These are phyloP conservation scores for Neosalanx taihuensis DNA, from an alignment of 2,797 vertebrate genomes.

Conservation along the genomic window DNA sequence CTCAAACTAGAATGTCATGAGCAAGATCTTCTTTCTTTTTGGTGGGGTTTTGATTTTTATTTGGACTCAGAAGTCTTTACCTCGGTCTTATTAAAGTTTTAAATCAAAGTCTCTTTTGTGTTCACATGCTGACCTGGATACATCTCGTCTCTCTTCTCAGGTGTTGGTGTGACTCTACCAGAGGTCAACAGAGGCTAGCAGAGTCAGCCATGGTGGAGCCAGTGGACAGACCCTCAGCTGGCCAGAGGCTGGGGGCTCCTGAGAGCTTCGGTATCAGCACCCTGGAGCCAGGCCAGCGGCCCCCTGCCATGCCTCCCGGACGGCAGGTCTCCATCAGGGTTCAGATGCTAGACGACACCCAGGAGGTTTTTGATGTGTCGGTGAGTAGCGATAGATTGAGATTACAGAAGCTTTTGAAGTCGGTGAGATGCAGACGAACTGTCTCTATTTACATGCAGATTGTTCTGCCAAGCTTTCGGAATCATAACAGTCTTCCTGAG, in stretches of 20 bases:
- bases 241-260: constrained; percentile 84
- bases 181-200: constrained; percentile 2
- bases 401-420: no score
- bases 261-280: constrained; percentile 93
- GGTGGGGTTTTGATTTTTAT: no score
- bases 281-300: constrained; percentile 87
- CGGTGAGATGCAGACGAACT: no score
- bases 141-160: background rate
- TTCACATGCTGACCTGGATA: background rate
- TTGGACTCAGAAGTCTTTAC: no score
- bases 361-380: constrained; percentile 91
- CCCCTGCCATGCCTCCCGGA: constrained; percentile 78
- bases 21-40: no score
- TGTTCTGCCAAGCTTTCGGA: background rate
- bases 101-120: background rate
- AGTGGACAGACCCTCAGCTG: constrained; percentile 81
- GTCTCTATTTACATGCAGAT: background rate
- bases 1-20: background rate
- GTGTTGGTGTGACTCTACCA: background rate
- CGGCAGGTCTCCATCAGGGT: constrained; percentile 86
- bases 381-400: constrained; percentile 68
- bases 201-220: constrained; percentile 82
- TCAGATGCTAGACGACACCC: constrained; percentile 93
- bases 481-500: no score
- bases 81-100: no score